Percentiles rank a stretch among this genome's conserved stretches.
These are phyloP conservation scores for Percopsis transmontana DNA, from an alignment of 2,113 vertebrate species.

Conservation along the genomic window DNA sequence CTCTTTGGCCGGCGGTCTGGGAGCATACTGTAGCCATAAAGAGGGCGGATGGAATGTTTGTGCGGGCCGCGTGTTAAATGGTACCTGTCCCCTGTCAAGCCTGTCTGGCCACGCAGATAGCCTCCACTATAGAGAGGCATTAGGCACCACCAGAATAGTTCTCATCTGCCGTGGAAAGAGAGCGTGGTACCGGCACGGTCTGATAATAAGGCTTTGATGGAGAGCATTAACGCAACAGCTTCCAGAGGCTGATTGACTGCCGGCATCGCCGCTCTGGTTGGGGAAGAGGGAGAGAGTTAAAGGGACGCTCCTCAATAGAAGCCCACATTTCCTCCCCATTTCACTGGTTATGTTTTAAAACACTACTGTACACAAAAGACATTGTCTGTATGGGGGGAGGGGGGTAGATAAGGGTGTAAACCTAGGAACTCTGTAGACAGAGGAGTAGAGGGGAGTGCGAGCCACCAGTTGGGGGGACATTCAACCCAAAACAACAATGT, in stretches of 20 bases:
- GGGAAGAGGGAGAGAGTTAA: constrained; percentile 14
- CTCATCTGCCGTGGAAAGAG: constrained; percentile 56
- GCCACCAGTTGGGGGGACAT: no score
- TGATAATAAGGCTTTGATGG: constrained; percentile 76
- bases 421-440: no score
- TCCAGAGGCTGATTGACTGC: constrained; percentile 56
- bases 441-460: no score
- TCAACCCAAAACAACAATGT: no score
- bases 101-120: constrained; percentile 66
- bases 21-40: constrained; percentile 46
- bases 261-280: background rate
- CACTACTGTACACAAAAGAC: no score
- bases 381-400: background rate
- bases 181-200: constrained; percentile 32
- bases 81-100: constrained; percentile 66
- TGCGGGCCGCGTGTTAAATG: constrained; percentile 61
- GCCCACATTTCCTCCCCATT: no score
- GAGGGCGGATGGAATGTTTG: constrained; percentile 53
- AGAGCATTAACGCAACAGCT: constrained; percentile 62
- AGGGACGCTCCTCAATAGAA: no score
- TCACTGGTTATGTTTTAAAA: no score
- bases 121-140: constrained; percentile 55
- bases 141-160: constrained; percentile 55
- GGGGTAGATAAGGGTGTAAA: background rate
- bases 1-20: constrained; percentile 44